Percentiles rank a stretch among this genome's conserved stretches.
Conservation (phyloP, 2,888 invertebrate species). For the Galeruca laticollis region DNA sequence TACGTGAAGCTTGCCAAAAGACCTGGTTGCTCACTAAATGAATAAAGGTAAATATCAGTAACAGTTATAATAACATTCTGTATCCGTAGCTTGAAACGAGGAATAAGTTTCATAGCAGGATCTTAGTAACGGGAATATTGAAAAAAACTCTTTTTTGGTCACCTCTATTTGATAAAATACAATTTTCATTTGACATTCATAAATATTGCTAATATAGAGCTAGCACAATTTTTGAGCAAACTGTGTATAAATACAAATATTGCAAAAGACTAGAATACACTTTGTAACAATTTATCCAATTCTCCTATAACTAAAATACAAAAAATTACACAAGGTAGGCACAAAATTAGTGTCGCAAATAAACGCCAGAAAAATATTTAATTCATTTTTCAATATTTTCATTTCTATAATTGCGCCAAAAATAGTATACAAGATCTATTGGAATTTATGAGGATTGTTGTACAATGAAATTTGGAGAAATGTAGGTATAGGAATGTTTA, state of each 20-base stretch:
- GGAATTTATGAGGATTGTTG: background rate
- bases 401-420: no score
- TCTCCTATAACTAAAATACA: slow-evolving; percentile 47
- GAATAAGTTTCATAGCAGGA: no score
- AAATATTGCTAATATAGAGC: slow-evolving; percentile 48
- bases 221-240: slow-evolving; percentile 58
- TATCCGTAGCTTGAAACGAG: slow-evolving; percentile 12
- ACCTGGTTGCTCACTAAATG: no score
- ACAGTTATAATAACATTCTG: no score
- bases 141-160: slow-evolving; percentile 28
- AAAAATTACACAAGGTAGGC: slow-evolving; percentile 49
- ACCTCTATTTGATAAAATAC: slow-evolving; percentile 54
- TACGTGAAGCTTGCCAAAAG: no score
- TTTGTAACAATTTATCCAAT: slow-evolving; percentile 54
- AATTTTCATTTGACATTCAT: slow-evolving; percentile 53
- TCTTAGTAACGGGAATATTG: background rate
- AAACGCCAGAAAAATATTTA: slow-evolving; percentile 37
- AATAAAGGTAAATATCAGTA: no score
- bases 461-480: no score
- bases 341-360: slow-evolving; percentile 39
- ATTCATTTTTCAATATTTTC: no score
- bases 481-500: no score
- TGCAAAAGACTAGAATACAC: slow-evolving; percentile 60
- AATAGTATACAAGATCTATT: background rate
- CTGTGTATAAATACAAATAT: slow-evolving; percentile 59